These are phyloP conservation scores for Tachina grossa DNA, from an alignment of 2,888 invertebrate species.

Conservation along the genomic window DNA sequence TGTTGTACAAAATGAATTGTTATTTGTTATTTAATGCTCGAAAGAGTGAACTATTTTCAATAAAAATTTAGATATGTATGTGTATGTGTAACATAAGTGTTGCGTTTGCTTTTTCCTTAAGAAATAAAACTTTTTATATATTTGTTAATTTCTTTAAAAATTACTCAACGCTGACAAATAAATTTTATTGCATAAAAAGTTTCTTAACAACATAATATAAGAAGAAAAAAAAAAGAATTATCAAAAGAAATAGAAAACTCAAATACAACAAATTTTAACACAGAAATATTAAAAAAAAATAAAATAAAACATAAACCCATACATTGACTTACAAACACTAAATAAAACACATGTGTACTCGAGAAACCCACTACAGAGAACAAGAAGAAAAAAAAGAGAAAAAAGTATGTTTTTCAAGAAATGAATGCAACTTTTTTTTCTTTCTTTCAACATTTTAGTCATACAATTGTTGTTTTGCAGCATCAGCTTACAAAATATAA, in stretches of 20 bases:
- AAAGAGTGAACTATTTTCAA: background rate
- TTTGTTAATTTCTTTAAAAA: slow-evolving; percentile 39
- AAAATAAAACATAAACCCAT: background rate
- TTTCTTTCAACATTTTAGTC: background rate
- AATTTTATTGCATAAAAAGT: slow-evolving; percentile 33
- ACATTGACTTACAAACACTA: background rate
- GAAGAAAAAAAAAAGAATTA: background rate
- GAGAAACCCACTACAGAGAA: background rate
- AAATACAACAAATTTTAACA: slow-evolving; percentile 30
- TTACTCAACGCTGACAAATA: slow-evolving; percentile 58
- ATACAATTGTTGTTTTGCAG: slow-evolving; percentile 52
- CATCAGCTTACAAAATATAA: slow-evolving; percentile 42
- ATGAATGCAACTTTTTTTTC: slow-evolving; percentile 26
- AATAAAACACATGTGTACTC: slow-evolving; percentile 20
- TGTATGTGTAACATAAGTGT: background rate
- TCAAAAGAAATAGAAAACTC: background rate
- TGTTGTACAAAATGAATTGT: background rate
- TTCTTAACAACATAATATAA: slow-evolving; percentile 9
- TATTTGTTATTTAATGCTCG: slow-evolving; percentile 21
- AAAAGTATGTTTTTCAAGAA: background rate
- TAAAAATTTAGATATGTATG: background rate
- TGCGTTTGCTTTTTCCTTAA: background rate
- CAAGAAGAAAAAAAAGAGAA: slow-evolving; percentile 18
- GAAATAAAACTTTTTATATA: slow-evolving; percentile 14
- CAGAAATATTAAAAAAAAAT: background rate